phyloP scores from a whole-genome alignment of 2,888 invertebrate species.

The Tachina fera region DNA sequence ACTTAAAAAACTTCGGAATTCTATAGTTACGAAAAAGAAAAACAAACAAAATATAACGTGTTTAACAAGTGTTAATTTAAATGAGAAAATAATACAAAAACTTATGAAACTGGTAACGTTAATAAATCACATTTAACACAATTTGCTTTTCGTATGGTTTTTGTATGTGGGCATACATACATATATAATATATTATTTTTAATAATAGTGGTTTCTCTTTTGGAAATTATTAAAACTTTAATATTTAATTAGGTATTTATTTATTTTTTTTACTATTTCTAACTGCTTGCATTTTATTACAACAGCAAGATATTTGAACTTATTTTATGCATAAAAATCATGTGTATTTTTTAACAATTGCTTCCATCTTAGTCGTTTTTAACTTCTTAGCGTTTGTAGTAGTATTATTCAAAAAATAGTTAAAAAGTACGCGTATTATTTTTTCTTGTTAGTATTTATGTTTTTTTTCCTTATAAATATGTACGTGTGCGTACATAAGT shows the following conservation, averaged over 20 bases:
- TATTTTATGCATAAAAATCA: too few species aligned
- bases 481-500: background rate
- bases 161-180: background rate
- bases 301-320: too few species aligned
- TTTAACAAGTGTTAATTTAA: constrained; percentile 57
- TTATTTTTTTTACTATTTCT: too few species aligned
- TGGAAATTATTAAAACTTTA: background rate
- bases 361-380: background rate
- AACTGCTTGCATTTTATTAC: too few species aligned
- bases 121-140: constrained; percentile 55
- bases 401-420: too few species aligned
- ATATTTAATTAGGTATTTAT: background rate
- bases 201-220: background rate
- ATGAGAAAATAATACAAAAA: constrained; percentile 16
- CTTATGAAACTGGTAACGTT: constrained; percentile 41
- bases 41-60: constrained; percentile 49
- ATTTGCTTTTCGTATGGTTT: constrained; percentile 2
- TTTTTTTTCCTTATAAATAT: background rate
- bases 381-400: background rate
- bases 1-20: constrained; percentile 19
- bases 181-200: background rate
- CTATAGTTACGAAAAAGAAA: constrained; percentile 10
- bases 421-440: too few species aligned
- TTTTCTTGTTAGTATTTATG: too few species aligned
- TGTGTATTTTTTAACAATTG: too few species aligned